These are phyloP conservation scores for Phocides pigmalion DNA, from an alignment of 1,140 invertebrate species.

Conservation along the genomic window DNA sequence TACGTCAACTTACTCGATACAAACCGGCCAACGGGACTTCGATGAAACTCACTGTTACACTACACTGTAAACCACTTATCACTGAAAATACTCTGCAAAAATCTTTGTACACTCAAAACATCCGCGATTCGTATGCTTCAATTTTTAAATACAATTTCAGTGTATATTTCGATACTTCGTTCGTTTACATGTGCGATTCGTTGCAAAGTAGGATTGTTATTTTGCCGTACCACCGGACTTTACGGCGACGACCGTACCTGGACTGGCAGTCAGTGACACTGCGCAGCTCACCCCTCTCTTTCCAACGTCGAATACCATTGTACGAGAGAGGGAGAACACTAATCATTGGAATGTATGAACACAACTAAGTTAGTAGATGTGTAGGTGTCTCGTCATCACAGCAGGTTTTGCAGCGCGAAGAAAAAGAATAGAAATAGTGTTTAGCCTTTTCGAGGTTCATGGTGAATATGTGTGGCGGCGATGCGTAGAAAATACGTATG, in stretches of 20 bases:
- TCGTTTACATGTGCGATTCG: conserved; percentile 52
- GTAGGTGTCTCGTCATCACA: conserved; percentile 49
- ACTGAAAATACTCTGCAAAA: conserved; percentile 44
- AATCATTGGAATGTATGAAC: conserved; percentile 66
- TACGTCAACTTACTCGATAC: conserved; percentile 64
- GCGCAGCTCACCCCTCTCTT: conserved; percentile 58
- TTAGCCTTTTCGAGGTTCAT: conserved; percentile 58
- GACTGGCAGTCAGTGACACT: conserved; percentile 78
- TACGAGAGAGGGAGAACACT: conserved; percentile 52
- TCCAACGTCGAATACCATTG: conserved; percentile 36
- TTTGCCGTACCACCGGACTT: conserved; percentile 34
- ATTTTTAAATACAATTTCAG: conserved; percentile 50
- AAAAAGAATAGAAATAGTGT: conserved; percentile 50
- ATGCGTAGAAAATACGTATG: conserved; percentile 60
- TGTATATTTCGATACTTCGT: conserved; percentile 62
- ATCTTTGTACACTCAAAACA: conserved; percentile 47
- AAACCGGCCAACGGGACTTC: conserved; percentile 71
- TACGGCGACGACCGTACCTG: conserved; percentile 40
- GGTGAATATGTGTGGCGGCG: conserved; percentile 57
- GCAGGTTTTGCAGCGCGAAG: conserved; percentile 38
- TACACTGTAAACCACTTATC: conserved; percentile 53
- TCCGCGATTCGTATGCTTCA: conserved; percentile 29
- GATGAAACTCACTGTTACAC: conserved; percentile 41
- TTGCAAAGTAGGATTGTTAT: conserved; percentile 38
- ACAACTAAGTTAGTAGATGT: conserved; percentile 52